A percentile compares a stretch with the other conserved stretches of the same genome.
These are phyloP conservation scores for Drosophila pseudotakahashii DNA, from an alignment of 2,888 invertebrate genomes.

Conservation along the genomic window DNA sequence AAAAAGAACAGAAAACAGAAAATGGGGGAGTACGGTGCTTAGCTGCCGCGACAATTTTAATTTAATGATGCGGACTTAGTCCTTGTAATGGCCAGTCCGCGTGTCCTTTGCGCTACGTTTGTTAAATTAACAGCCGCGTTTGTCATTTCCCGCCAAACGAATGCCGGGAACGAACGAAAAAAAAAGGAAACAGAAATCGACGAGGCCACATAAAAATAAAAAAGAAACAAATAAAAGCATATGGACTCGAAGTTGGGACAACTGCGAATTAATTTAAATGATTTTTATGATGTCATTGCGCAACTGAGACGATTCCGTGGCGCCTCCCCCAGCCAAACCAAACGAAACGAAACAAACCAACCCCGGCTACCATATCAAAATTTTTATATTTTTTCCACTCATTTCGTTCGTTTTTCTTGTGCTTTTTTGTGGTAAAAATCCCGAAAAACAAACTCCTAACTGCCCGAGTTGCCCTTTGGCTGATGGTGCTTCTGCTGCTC, in stretches of 20 bases:
- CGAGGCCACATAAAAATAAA: conserved; percentile 43
- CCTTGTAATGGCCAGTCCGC: conserved; percentile 77
- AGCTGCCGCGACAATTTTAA: conserved; percentile 73
- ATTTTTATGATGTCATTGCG: conserved; percentile 80
- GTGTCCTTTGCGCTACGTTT: conserved; percentile 61
- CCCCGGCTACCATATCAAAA: background rate
- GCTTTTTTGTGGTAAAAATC: conserved; percentile 12
- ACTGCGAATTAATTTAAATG: conserved; percentile 78
- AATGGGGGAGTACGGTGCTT: conserved; percentile 39
- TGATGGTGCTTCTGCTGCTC: conserved; percentile 17
- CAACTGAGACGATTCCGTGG: conserved; percentile 64
- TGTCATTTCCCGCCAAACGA: conserved; percentile 57
- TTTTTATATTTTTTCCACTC: conserved; percentile 3
- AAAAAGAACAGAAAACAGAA: conserved; percentile 20
- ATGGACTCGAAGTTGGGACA: conserved; percentile 60
- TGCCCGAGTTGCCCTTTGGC: conserved; percentile 61
- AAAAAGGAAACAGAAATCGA: conserved; percentile 39
- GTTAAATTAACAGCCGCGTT: conserved; percentile 78
- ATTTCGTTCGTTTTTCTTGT: background rate
- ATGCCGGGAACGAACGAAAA: conserved; percentile 21
- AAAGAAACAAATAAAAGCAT: conserved; percentile 74
- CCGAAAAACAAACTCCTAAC: conserved; percentile 32
- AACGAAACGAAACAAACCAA: background rate
- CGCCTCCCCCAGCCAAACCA: conserved; percentile 17
- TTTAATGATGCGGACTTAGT: conserved; percentile 81